These are phyloP conservation scores for Phrynocephalus guinanensis DNA, from an alignment of 2,797 vertebrate species.

Conservation along the genomic window DNA sequence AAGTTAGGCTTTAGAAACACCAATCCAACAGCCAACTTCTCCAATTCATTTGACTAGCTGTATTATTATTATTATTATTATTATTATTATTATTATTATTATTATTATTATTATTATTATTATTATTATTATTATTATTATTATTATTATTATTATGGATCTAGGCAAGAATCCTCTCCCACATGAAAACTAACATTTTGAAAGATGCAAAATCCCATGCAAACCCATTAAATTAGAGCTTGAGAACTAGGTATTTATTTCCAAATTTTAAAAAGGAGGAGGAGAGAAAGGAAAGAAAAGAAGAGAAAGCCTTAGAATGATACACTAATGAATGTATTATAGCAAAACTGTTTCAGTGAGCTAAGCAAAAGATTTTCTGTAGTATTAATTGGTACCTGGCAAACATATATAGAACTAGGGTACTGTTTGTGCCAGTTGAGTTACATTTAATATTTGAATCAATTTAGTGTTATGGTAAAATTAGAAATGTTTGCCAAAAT, in stretches of 20 bases:
- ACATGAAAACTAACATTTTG: neutral
- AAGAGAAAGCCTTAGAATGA: neutral
- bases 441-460: neutral
- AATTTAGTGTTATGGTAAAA: slow-evolving; percentile 30
- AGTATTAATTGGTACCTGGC: neutral
- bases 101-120: too few species aligned
- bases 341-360: neutral
- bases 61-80: too few species aligned
- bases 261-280: too few species aligned
- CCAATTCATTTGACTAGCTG: too few species aligned
- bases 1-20: too few species aligned
- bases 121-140: too few species aligned
- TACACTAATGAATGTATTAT: neutral
- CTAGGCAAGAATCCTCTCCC: too few species aligned
- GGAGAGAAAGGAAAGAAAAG: too few species aligned
- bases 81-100: too few species aligned
- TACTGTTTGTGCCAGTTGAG: neutral
- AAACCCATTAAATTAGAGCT: neutral
- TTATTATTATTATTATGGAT: too few species aligned
- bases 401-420: neutral
- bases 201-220: neutral
- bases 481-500: slow-evolving; percentile 17
- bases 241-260: neutral
- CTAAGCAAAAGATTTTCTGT: neutral
- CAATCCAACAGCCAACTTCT: too few species aligned